Percentiles rank a stretch among this genome's conserved stretches.
Conservation (phyloP, 2,797 vertebrate genomes). For the Cyclopterus lumpus region DNA sequence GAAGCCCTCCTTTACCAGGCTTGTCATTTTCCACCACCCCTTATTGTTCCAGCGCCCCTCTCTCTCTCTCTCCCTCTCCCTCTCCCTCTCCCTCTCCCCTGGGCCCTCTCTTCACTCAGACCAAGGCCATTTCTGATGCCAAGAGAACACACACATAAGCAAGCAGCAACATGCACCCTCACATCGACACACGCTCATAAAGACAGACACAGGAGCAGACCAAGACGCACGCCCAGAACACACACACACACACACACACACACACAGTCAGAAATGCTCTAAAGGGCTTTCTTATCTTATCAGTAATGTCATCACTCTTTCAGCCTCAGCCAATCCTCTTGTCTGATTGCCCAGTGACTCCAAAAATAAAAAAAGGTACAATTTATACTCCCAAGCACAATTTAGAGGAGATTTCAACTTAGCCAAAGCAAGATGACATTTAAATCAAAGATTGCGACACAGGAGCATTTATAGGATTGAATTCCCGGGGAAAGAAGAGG, state of each 20-base stretch:
- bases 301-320: conserved; percentile 80
- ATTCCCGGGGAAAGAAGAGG: not conserved
- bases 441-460: conserved; percentile 5
- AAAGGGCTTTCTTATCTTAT: conserved; percentile 81
- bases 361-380: conserved; percentile 38
- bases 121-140: conserved; percentile 70
- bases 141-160: conserved; percentile 69
- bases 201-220: conserved; percentile 51
- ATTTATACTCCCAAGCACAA: conserved; percentile 18
- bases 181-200: conserved; percentile 43
- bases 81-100: conserved; percentile 44
- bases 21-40: conserved; percentile 73
- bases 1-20: conserved; percentile 77
- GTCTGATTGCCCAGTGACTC: conserved; percentile 55
- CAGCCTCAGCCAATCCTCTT: conserved; percentile 65
- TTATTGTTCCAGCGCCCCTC: conserved; percentile 58
- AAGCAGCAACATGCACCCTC: conserved; percentile 71
- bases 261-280: conserved; percentile 69
- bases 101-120: conserved; percentile 59
- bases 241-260: conserved; percentile 53
- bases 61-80: conserved; percentile 43
- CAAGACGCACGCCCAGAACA: conserved; percentile 27
- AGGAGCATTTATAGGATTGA: not conserved
- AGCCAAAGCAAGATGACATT: not conserved
- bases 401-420: conserved; percentile 24